phyloP scores from a whole-genome alignment of 2,113 vertebrate species.

The Numenius arquata region DNA sequence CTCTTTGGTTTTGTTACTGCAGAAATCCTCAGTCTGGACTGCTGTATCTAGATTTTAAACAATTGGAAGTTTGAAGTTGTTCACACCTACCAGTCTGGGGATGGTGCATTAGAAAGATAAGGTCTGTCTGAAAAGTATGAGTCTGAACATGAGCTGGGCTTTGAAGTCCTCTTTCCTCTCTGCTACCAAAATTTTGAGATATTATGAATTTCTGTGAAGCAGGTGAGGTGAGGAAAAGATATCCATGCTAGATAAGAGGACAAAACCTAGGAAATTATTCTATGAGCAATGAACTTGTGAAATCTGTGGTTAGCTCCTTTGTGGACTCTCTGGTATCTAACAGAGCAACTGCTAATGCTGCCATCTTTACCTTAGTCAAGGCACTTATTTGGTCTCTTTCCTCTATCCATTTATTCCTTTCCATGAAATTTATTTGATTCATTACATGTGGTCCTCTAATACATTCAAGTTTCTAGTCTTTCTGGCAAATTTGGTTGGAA shows the following conservation, averaged over 20 bases:
- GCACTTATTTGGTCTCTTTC: not conserved
- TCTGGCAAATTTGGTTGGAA: not conserved
- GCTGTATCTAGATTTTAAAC: not conserved
- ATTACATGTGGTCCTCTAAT: not conserved
- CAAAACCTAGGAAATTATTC: not conserved
- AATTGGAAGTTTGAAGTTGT: not conserved
- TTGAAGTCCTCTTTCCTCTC: conserved; percentile 15
- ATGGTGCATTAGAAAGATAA: not conserved
- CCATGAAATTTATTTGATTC: not conserved
- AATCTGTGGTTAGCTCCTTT: not conserved
- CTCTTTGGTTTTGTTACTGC: not conserved
- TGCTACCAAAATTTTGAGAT: not conserved
- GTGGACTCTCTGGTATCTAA: not conserved
- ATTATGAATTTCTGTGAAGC: not conserved
- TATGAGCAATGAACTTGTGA: not conserved
- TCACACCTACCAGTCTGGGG: not conserved
- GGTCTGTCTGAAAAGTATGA: conserved; percentile 1
- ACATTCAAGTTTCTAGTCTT: not conserved
- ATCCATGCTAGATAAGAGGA: not conserved
- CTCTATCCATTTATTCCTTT: not conserved
- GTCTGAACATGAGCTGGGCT: not conserved
- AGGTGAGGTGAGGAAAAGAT: not conserved
- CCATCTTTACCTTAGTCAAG: not conserved
- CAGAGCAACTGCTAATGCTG: not conserved
- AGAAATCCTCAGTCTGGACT: not conserved